Base-by-base conservation (phyloP, 2,888 invertebrate genomes). In the Meandrusa payeni region DNA sequence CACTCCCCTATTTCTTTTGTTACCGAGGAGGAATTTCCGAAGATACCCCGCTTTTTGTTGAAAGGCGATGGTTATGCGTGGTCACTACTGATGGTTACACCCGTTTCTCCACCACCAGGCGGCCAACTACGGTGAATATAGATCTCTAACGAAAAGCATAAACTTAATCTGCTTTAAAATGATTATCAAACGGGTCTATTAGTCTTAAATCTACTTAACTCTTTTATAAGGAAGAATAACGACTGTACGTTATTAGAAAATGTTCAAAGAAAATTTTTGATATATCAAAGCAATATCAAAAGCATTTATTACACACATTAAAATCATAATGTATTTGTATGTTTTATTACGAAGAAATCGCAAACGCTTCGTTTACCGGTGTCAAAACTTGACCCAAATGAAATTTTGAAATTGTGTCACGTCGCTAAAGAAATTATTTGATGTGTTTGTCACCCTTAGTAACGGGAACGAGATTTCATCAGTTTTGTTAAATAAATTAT, bases 361-460 rank as follows among this genome's bases (percentile, higher is more conserved):
- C 19, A 15, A 19, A 31, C 36, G 20, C n/a, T n/a, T n/a, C 20
- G 28, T 24, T 40, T 19, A 12, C 32, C 10, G 12, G 6, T 22
- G 23, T 24, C 23, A 26, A 40, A 20, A 26, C 13, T 11, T 40
- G 40, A 32, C 40, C 40, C 12, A 40, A 26, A 26, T 40, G 3
- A n/a, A 11, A n/a, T 7, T 9, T 11, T 11, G 19, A 19, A 40
- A 40, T 32, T 40, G 24, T 40, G 32, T 40, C 40, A 40, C n/a
- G 10, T n/a, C 29, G 10, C 11, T 27, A 17, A 32, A 38, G 38
- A 17, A 11, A 9, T 9, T 32, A 19, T 40, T 40, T 32, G 24
- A 40, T 17, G 40, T 15, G 31, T n/a, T 7, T 10, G 24, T 40
- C 32, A 40, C 15, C 40, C 40, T 40, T 40, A 32, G 32, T 40